These are phyloP conservation scores for Gobio gobio DNA, from an alignment of 2,113 vertebrate genomes.

Conservation along the genomic window DNA sequence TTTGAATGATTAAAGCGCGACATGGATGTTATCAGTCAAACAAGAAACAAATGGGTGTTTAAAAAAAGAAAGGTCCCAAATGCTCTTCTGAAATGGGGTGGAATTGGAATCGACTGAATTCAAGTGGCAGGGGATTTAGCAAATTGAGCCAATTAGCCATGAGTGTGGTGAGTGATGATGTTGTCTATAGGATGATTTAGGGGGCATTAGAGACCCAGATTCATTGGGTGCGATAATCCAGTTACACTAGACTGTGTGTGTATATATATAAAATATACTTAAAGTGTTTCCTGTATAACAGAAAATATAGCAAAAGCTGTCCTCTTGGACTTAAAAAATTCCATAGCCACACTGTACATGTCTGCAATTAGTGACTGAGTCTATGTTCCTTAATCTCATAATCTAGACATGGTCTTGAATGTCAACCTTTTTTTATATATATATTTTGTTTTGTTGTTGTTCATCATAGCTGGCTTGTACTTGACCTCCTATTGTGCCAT, in stretches of 20 bases:
- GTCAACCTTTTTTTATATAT: too few species aligned
- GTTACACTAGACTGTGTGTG: conserved; percentile 42
- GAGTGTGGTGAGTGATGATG: conserved; percentile 62
- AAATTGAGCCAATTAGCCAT: conserved; percentile 64
- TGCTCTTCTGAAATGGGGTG: conserved; percentile 53
- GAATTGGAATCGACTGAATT: conserved; percentile 61
- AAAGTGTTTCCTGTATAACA: conserved; percentile 19
- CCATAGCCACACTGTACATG: neutral
- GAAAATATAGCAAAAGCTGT: conserved; percentile 1
- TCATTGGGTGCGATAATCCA: conserved; percentile 56
- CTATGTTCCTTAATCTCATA: neutral
- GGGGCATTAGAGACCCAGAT: conserved; percentile 56
- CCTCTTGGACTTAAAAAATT: neutral
- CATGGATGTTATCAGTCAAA: conserved; percentile 53
- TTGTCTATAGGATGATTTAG: conserved; percentile 64
- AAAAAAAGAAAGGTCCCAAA: conserved; percentile 50
- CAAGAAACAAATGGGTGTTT: conserved; percentile 48
- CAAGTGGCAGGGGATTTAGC: conserved; percentile 60
- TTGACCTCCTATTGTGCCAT: neutral
- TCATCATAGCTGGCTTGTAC: neutral
- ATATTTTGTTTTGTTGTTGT: neutral
- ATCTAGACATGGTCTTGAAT: neutral
- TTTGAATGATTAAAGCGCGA: conserved; percentile 38
- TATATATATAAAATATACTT: conserved; percentile 11
- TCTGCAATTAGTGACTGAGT: neutral